Evolutionary conservation across 2,113 vertebrate species (phyloP), one percentile per base, ranked within the genome.

Genomic region (Austrofundulus limnaeus): DNA sequence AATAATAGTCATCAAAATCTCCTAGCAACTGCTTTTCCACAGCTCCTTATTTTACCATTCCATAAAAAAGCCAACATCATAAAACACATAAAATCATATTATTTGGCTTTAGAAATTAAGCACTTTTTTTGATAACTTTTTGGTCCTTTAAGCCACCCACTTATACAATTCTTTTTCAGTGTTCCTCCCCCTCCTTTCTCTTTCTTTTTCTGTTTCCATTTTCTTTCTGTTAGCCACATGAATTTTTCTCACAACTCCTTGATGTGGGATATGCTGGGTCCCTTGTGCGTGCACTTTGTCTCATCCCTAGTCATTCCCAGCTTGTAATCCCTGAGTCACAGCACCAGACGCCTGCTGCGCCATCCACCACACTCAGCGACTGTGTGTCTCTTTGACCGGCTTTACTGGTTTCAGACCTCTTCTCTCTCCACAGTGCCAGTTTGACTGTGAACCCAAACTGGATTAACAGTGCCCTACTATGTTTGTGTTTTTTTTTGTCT

Each of bases 271-370:
- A 56, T 75, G 76, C 82, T 75, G 77, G 78, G 84, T 84, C 85
- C 76, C 80, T 75, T 67, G 72, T 76, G 77, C 80, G 50, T 72
- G 71, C 79, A 72, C 64, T 72, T 69, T 69, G 72, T 89, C 85
- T 83, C 73, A 66, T 84, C 81, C 68, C 68, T 55, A 80, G 63
- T 68, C 66, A 80, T 77, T 88, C 64, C 75, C 81, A 70, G 55
- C 66, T 81, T 81, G 85, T 90, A 91, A 90, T 90, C 74, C 88
- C 74, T 91, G 89, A 91, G 82, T 93, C 88, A 91, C 68, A 72
- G 67, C 52, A 46, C 80, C 61, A 72, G 61, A 70, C 76, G 73
- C 75, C 83, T 83, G 54, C 75, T 59, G 60, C 77, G 71, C 77
- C 71, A 67, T 75, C 77, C 51, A 28, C 72, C 67, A 72, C 60